These are phyloP conservation scores for Pogonus chalceus DNA, from an alignment of 1,140 invertebrate species.

Conservation along the genomic window DNA sequence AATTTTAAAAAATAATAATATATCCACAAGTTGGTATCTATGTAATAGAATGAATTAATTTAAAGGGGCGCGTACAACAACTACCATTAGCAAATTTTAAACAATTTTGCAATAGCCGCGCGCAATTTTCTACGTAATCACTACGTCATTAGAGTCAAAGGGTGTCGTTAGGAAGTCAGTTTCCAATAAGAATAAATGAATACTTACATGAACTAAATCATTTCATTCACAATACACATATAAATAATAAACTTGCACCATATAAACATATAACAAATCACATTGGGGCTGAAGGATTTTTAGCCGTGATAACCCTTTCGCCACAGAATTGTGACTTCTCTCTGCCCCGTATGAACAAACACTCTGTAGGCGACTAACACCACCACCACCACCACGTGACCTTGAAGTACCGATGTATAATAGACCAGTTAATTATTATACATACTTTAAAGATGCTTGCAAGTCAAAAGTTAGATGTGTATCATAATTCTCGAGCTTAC, in stretches of 20 bases:
- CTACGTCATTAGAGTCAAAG: constrained; percentile 6
- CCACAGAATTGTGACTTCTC: constrained; percentile 1
- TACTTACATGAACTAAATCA: background rate
- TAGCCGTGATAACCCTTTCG: background rate
- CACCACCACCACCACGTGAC: constrained; percentile 23
- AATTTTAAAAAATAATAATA: background rate
- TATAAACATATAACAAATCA: background rate
- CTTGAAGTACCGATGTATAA: constrained; percentile 34
- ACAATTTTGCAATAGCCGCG: background rate
- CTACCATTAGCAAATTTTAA: background rate
- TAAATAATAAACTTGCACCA: background rate
- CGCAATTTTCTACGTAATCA: background rate
- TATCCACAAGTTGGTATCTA: background rate
- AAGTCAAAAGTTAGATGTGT: constrained; percentile 16
- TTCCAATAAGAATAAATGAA: background rate
- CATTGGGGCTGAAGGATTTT: background rate
- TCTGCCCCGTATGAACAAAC: constrained; percentile 1
- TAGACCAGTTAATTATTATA: constrained; percentile 19
- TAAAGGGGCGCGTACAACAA: background rate
- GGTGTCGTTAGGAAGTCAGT: background rate
- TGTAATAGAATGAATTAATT: background rate
- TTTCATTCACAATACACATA: background rate
- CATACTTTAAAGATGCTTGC: constrained; percentile 14
- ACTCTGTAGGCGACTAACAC: background rate
- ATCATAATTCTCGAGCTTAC: constrained; percentile 26